phyloP scores from a whole-genome alignment of 1,140 invertebrate genomes.

The Stegodyphus mimosarum region DNA sequence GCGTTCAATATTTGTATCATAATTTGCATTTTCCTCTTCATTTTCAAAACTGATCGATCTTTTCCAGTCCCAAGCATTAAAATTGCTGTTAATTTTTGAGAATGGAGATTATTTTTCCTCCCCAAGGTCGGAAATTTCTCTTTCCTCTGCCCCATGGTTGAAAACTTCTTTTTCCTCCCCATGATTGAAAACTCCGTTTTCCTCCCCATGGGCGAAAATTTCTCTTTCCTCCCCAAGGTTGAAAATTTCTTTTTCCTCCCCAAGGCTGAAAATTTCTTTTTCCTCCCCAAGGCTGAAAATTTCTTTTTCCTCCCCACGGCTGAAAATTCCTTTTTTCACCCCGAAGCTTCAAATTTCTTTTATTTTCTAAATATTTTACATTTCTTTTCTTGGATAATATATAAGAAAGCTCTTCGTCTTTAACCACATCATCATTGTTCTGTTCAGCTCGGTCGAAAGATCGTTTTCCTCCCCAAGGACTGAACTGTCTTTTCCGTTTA shows the following conservation, averaged over 20 bases:
- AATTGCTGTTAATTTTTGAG: background rate
- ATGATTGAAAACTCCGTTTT: constrained; percentile 15
- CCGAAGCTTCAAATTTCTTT: background rate
- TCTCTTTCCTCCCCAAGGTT: background rate
- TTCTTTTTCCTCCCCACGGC: constrained; percentile 27
- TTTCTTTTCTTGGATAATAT: too few species aligned
- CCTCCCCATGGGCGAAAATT: constrained; percentile 1
- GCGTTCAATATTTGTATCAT: too few species aligned
- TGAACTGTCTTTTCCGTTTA: constrained; percentile 1
- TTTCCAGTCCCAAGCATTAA: too few species aligned
- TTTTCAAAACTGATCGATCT: too few species aligned
- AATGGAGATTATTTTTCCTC: background rate
- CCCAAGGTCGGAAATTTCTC: too few species aligned
- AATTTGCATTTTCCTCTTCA: too few species aligned
- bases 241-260: constrained; percentile 15
- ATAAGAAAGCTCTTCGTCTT: too few species aligned
- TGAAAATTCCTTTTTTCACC: background rate
- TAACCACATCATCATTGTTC: background rate
- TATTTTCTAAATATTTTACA: background rate
- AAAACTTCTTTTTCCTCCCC: background rate
- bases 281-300: constrained; percentile 35
- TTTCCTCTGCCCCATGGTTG: too few species aligned
- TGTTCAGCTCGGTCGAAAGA: background rate
- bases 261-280: constrained; percentile 25
- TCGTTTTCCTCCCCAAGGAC: constrained; percentile 42